Evolutionary conservation across 2,113 vertebrate genomes (phyloP).

Genomic region (Chloroceryle aenea): DNA sequence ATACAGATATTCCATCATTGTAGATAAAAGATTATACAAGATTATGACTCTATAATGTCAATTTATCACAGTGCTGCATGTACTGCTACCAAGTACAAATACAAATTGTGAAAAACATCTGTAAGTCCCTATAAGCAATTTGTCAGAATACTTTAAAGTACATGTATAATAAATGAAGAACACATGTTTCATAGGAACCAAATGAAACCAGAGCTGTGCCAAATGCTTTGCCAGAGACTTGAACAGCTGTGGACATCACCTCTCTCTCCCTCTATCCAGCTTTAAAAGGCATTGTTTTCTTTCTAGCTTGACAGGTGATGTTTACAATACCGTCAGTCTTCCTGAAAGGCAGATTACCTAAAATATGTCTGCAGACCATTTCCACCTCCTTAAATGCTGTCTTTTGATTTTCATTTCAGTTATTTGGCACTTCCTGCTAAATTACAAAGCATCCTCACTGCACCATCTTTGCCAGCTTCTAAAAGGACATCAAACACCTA

Average conservation of each 20-base stretch:
- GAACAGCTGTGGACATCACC: conserved; percentile 71
- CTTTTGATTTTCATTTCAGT: background rate
- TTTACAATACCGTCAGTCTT: conserved; percentile 6
- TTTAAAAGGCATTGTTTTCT: conserved; percentile 55
- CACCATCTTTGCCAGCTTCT: background rate
- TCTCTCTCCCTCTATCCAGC: conserved; percentile 29
- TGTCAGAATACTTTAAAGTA: conserved; percentile 71
- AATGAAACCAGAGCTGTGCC: conserved; percentile 72
- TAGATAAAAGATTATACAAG: background rate
- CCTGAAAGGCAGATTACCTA: background rate
- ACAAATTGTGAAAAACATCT: conserved; percentile 65
- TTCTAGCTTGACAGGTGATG: conserved; percentile 63
- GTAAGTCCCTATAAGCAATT: conserved; percentile 64
- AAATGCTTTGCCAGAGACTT: conserved; percentile 65
- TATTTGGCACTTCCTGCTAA: background rate
- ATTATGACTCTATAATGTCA: conserved; percentile 1
- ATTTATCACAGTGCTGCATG: background rate
- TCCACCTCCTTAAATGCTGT: background rate
- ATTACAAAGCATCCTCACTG: background rate
- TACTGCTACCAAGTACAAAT: conserved; percentile 59
- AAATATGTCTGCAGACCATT: background rate
- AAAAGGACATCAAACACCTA: background rate
- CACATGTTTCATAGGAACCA: conserved; percentile 72
- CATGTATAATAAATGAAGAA: conserved; percentile 76
- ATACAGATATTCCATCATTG: background rate